phyloP scores from a whole-genome alignment of 1,140 invertebrate species.

The Drosophila bocqueti region DNA sequence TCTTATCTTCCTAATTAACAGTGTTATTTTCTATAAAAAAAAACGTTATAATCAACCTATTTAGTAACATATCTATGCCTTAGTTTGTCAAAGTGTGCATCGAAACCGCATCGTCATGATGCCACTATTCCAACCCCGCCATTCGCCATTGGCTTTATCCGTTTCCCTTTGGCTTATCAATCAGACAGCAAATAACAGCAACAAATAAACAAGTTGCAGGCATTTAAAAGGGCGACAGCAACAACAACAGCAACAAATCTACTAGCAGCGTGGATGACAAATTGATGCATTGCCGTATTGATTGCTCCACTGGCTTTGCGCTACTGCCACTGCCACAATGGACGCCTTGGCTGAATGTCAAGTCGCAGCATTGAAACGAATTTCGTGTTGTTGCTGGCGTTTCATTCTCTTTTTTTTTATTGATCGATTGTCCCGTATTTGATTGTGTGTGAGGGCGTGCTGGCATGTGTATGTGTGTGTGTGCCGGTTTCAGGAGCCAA shows the following conservation, averaged over 20 bases:
- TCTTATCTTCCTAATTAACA: too few species aligned
- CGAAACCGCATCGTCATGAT: conserved; percentile 31
- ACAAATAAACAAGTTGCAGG: conserved; percentile 72
- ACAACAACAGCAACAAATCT: neutral
- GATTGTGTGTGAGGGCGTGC: conserved; percentile 7
- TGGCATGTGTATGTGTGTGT: conserved; percentile 6
- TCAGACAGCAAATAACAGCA: conserved; percentile 66
- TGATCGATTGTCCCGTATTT: conserved; percentile 61
- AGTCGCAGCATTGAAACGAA: conserved; percentile 71
- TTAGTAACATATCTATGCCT: neutral
- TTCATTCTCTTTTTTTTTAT: conserved; percentile 46
- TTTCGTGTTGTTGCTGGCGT: conserved; percentile 45
- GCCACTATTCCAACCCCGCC: neutral
- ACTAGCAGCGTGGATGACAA: conserved; percentile 51
- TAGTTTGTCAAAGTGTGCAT: neutral
- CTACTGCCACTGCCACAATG: conserved; percentile 50
- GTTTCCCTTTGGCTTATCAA: conserved; percentile 52
- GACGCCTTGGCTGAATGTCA: conserved; percentile 74
- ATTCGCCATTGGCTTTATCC: conserved; percentile 33
- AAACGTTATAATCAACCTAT: neutral
- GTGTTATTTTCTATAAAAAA: neutral
- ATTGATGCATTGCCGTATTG: conserved; percentile 78
- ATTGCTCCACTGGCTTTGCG: conserved; percentile 55
- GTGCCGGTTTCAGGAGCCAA: conserved; percentile 56
- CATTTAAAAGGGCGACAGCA: conserved; percentile 25